Conservation (phyloP, 2,113 vertebrate species). For the Struthidea cinerea region DNA sequence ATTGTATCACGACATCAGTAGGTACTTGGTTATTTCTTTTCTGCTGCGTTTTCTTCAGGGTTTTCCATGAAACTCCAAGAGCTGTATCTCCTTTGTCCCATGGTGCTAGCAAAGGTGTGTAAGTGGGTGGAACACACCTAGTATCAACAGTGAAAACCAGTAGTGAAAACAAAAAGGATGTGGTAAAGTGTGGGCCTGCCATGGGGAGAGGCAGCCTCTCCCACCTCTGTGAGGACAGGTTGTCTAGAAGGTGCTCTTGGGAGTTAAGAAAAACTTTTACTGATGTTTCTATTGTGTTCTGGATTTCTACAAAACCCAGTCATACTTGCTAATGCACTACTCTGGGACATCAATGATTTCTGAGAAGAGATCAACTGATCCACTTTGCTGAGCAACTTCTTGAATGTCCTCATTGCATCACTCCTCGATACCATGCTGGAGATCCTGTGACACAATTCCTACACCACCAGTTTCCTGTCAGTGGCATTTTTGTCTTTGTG, state of each 20-base stretch:
- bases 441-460: neutral
- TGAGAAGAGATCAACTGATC: neutral
- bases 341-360: neutral
- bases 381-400: neutral
- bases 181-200: neutral
- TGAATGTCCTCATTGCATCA: neutral
- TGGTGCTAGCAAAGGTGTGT: neutral
- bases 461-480: neutral
- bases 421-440: accelerated
- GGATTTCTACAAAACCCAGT: neutral
- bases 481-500: neutral
- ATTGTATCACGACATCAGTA: neutral
- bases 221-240: neutral
- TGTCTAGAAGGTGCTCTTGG: neutral
- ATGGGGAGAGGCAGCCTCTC: neutral
- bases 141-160: neutral
- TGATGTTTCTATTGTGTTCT: neutral
- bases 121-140: neutral
- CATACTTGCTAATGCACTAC: neutral
- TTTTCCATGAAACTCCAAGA: neutral
- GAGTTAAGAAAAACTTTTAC: neutral
- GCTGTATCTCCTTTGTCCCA: neutral
- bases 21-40: neutral
- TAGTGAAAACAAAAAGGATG: neutral
- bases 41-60: neutral